Percentiles rank a stretch among this genome's conserved stretches.
These are phyloP conservation scores for Pemphredon lugubris DNA, from an alignment of 2,888 invertebrate genomes.

Conservation along the genomic window DNA sequence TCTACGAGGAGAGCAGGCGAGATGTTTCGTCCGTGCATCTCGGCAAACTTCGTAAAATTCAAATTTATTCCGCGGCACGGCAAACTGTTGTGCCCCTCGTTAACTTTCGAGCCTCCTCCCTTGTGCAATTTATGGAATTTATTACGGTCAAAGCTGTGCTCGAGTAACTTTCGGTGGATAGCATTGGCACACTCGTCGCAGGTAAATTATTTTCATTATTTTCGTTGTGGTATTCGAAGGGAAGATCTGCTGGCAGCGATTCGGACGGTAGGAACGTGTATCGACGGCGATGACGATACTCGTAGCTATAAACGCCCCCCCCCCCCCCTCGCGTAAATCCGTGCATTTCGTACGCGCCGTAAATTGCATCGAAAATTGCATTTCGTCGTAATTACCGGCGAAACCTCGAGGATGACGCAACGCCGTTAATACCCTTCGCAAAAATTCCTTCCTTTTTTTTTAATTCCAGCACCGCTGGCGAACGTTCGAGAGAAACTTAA, in stretches of 20 bases:
- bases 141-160: slow-evolving; percentile 34
- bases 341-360: not conserved
- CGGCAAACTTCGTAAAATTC: slow-evolving; percentile 33
- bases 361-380: not conserved
- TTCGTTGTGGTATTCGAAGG: too few species aligned
- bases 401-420: too few species aligned
- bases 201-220: too few species aligned
- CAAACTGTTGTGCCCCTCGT: slow-evolving; percentile 30
- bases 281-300: too few species aligned
- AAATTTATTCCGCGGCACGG: slow-evolving; percentile 27
- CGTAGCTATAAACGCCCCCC: too few species aligned
- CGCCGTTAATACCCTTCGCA: too few species aligned
- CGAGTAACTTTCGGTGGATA: slow-evolving; percentile 10
- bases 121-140: slow-evolving; percentile 21
- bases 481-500: not conserved
- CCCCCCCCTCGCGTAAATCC: too few species aligned
- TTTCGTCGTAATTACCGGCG: slow-evolving; percentile 1
- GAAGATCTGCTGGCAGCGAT: too few species aligned
- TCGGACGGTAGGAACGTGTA: too few species aligned
- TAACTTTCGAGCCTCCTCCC: slow-evolving; percentile 28
- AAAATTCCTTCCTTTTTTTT: too few species aligned
- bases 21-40: not conserved
- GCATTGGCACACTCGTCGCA: not conserved
- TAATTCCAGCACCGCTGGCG: not conserved
- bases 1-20: too few species aligned